Evolutionary conservation across 2,113 vertebrate species (phyloP).

Genomic region (Chunga burmeisteri): DNA sequence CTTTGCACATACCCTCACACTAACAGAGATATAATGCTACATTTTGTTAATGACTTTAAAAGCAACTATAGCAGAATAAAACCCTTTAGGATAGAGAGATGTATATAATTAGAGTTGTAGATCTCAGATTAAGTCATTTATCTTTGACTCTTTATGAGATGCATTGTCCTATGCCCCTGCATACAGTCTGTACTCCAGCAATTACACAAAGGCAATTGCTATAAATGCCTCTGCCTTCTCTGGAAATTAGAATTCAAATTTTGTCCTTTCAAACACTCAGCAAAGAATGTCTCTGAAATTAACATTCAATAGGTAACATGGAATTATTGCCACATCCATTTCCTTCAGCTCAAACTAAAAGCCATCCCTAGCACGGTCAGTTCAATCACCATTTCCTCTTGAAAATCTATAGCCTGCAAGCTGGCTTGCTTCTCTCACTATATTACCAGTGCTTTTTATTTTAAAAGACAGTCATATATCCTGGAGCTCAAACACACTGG

Average conservation of each 20-base stretch:
- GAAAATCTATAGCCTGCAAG: not conserved
- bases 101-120: constrained; percentile 26
- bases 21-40: constrained; percentile 13
- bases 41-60: constrained; percentile 26
- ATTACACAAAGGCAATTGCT: not conserved
- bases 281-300: not conserved
- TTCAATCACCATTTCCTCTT: not conserved
- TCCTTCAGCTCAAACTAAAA: not conserved
- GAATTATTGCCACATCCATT: constrained; percentile 22
- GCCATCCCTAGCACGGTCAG: not conserved
- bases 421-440: not conserved
- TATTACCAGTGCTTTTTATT: not conserved
- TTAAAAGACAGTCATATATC: not conserved
- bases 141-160: constrained; percentile 25
- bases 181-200: not conserved
- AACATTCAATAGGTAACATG: not conserved
- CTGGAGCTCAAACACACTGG: not conserved
- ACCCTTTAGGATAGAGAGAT: not conserved
- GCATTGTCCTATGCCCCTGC: constrained; percentile 12
- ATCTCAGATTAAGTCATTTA: constrained; percentile 35
- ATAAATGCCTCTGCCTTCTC: not conserved
- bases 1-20: not conserved
- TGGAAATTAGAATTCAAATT: constrained; percentile 46
- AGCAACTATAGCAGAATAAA: constrained; percentile 30
- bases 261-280: constrained; percentile 21